Evolutionary conservation across 2,797 vertebrate species (phyloP).

Genomic region (Meda fulgida): DNA sequence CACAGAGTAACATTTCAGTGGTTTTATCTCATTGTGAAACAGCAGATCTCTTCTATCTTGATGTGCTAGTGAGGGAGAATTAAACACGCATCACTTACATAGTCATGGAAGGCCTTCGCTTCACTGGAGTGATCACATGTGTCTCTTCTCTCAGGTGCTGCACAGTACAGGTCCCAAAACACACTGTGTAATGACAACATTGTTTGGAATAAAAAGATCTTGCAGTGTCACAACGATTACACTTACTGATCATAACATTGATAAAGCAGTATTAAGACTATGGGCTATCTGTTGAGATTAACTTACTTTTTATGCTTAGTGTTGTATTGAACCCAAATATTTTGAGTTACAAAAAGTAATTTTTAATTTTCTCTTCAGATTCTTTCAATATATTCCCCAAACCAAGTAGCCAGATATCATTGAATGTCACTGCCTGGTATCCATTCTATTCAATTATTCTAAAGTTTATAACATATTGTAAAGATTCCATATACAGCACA

Average conservation of each 20-base stretch:
- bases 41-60: background rate
- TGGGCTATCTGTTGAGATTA: background rate
- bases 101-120: conserved; percentile 93
- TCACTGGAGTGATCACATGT: conserved; percentile 92
- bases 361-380: background rate
- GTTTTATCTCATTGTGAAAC: background rate
- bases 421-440: background rate
- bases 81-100: conserved; percentile 75
- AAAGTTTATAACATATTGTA: background rate
- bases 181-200: conserved; percentile 71
- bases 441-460: background rate
- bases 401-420: background rate
- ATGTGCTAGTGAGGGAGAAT: background rate
- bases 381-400: background rate
- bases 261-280: background rate
- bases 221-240: background rate
- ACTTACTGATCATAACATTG: background rate
- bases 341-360: background rate
- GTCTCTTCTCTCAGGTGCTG: conserved; percentile 88
- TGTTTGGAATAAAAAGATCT: background rate
- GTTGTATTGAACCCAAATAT: background rate
- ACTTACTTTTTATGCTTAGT: background rate
- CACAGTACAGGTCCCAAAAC: conserved; percentile 92
- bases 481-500: background rate
- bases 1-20: conserved; percentile 4